Conservation (phyloP, 2,113 vertebrate species). For the Ailuropoda melanoleuca region DNA sequence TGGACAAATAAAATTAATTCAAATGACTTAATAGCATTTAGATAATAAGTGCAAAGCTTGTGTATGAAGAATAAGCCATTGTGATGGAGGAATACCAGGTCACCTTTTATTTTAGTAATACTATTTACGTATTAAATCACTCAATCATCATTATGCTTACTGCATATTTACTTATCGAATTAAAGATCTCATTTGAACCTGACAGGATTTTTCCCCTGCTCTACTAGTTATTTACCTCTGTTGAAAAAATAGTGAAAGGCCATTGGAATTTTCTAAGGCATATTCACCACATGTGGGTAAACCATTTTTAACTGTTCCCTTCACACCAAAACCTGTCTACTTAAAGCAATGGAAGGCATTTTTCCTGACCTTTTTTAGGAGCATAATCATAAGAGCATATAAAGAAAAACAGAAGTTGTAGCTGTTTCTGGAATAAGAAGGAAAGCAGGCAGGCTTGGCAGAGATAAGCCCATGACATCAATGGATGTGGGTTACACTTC, state of each 20-base stretch:
- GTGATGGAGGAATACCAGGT: neutral
- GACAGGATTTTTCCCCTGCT: neutral
- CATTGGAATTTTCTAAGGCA: neutral
- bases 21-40: neutral
- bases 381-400: neutral
- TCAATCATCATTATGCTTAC: neutral
- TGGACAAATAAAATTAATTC: neutral
- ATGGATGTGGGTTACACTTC: neutral
- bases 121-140: neutral
- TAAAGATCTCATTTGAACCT: neutral
- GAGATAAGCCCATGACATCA: fast-evolving
- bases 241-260: neutral
- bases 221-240: neutral
- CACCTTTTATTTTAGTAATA: neutral
- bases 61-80: neutral
- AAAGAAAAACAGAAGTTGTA: neutral
- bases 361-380: neutral
- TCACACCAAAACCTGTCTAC: neutral
- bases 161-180: neutral
- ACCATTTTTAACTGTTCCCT: neutral
- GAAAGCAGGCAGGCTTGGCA: neutral
- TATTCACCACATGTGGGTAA: neutral
- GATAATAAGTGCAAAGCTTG: neutral
- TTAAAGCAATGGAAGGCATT: neutral
- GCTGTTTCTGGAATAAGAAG: neutral